Evolutionary conservation across 2,113 vertebrate genomes (phyloP).

Genomic region (Chionodraco myersi): DNA sequence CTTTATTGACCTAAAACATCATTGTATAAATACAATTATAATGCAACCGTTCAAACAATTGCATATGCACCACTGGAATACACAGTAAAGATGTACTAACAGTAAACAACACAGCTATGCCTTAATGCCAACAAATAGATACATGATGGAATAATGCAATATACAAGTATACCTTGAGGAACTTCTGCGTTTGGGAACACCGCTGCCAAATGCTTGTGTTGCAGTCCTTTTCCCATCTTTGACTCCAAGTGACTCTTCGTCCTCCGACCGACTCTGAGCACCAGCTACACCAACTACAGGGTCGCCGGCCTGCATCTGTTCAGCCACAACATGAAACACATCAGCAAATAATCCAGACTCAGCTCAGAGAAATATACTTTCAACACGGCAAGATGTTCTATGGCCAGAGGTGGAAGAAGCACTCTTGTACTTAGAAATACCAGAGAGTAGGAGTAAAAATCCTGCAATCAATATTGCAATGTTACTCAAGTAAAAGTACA

Average conservation of each 20-base stretch:
- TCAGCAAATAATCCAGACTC: neutral
- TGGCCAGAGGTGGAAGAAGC: too few relatives aligned
- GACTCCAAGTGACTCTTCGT: slow-evolving; percentile 89
- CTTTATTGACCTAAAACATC: slow-evolving; percentile 90
- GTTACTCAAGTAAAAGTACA: too few relatives aligned
- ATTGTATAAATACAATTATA: neutral
- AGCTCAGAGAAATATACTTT: neutral
- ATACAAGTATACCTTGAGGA: slow-evolving; percentile 87
- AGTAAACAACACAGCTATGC: neutral
- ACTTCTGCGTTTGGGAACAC: slow-evolving; percentile 94
- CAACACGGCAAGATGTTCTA: too few relatives aligned
- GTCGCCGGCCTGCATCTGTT: slow-evolving; percentile 82
- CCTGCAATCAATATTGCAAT: too few relatives aligned
- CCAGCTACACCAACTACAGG: slow-evolving; percentile 82
- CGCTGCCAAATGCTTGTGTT: slow-evolving; percentile 86
- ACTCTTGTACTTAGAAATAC: too few relatives aligned
- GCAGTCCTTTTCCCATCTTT: slow-evolving; percentile 88
- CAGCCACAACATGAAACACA: slow-evolving; percentile 25
- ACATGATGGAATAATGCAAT: neutral
- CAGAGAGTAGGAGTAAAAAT: too few relatives aligned
- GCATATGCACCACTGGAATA: neutral
- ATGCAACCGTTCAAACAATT: neutral
- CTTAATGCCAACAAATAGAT: neutral
- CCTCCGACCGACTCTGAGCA: slow-evolving; percentile 90
- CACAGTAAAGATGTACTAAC: neutral